These are phyloP conservation scores for Papilio elwesi DNA, from an alignment of 2,888 invertebrate species.

Conservation along the genomic window DNA sequence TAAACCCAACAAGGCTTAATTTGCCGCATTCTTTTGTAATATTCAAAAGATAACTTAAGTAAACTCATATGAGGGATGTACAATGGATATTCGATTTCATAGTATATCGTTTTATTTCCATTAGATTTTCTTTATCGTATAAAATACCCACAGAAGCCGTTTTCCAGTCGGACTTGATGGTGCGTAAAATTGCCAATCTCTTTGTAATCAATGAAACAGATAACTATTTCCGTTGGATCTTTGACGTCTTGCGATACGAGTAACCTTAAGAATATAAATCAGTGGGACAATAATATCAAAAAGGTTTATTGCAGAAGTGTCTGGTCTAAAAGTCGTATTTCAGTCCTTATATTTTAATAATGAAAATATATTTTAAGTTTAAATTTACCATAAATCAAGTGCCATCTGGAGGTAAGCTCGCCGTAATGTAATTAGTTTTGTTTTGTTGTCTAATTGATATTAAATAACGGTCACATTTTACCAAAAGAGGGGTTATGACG, in stretches of 20 bases:
- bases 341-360: not conserved
- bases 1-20: no score
- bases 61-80: no score
- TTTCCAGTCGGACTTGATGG: not conserved
- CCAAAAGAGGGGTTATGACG: not conserved
- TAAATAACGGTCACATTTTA: constrained; percentile 3
- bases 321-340: not conserved
- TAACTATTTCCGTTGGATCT: constrained; percentile 6
- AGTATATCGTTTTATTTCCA: not conserved
- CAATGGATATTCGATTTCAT: not conserved
- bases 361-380: not conserved
- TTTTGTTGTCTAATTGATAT: constrained; percentile 26
- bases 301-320: not conserved
- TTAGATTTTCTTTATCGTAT: not conserved
- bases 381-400: constrained; percentile 20
- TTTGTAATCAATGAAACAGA: constrained; percentile 10
- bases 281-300: not conserved
- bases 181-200: constrained; percentile 22
- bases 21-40: no score
- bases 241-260: not conserved
- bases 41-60: no score
- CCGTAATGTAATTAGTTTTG: constrained; percentile 13
- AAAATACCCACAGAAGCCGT: not conserved
- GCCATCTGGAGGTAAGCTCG: constrained; percentile 16
- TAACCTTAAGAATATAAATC: not conserved